Conservation (phyloP, 2,888 invertebrate species). For the Catocala fraxini region DNA sequence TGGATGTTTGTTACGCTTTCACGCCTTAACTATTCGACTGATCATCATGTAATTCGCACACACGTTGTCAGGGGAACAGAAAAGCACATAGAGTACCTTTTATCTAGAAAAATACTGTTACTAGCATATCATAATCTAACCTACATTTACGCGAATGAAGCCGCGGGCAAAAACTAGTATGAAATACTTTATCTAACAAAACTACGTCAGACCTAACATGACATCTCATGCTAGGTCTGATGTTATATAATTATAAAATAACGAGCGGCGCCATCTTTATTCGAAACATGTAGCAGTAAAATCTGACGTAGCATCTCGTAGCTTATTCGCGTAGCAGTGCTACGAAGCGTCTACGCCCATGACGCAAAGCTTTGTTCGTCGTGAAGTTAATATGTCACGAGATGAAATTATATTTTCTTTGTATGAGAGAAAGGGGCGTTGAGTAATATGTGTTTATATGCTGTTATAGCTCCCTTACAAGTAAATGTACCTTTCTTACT, state of each 20-base stretch:
- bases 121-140: too few species aligned
- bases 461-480: neutral
- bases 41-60: too few species aligned
- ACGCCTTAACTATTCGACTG: too few species aligned
- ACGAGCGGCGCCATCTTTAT: neutral
- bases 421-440: neutral
- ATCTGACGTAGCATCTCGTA: slow-evolving; percentile 37
- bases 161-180: too few species aligned
- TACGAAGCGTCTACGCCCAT: slow-evolving; percentile 42
- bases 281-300: slow-evolving; percentile 28
- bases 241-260: slow-evolving; percentile 7
- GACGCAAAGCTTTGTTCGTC: slow-evolving; percentile 25
- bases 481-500: neutral
- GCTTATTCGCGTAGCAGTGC: slow-evolving; percentile 34
- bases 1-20: too few species aligned
- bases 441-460: neutral
- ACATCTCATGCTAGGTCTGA: too few species aligned
- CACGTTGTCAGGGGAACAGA: too few species aligned
- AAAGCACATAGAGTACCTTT: too few species aligned
- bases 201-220: too few species aligned
- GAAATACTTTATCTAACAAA: too few species aligned
- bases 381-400: slow-evolving; percentile 17
- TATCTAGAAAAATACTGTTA: too few species aligned
- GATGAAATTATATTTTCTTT: slow-evolving; percentile 26
- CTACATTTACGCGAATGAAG: too few species aligned